Evolutionary conservation across 1,140 invertebrate species (phyloP).

Genomic region (Laodelphax striatellus): DNA sequence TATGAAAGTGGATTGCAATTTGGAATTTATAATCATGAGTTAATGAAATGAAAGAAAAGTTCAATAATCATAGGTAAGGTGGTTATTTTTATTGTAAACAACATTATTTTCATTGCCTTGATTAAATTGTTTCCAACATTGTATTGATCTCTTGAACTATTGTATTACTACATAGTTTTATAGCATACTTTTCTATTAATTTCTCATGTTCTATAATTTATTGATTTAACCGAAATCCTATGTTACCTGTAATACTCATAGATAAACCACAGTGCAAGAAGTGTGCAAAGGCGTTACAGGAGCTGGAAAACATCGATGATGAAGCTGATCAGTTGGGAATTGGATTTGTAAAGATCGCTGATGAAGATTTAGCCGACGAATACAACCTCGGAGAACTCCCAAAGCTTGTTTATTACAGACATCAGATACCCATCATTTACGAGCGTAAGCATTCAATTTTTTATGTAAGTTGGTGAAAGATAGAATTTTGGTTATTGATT

Average conservation of each 20-base stretch:
- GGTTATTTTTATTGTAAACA: no score
- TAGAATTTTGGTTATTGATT: constrained; percentile 1
- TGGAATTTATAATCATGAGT: no score
- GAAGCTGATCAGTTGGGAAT: constrained; percentile 91
- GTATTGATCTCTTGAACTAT: no score
- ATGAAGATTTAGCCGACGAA: constrained; percentile 81
- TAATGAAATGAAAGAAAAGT: no score
- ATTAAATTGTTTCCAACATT: no score
- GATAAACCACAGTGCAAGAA: constrained; percentile 89
- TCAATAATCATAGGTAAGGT: no score
- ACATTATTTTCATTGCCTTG: no score
- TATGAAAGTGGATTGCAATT: no score
- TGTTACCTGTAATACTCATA: constrained; percentile 30
- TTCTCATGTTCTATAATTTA: no score
- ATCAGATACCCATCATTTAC: constrained; percentile 89
- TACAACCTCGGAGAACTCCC: constrained; percentile 83
- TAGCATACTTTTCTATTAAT: no score
- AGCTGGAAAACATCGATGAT: constrained; percentile 89
- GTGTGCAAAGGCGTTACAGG: constrained; percentile 76
- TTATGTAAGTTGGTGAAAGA: constrained; percentile 17
- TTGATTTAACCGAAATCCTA: no score
- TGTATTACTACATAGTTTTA: no score
- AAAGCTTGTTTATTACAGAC: constrained; percentile 83
- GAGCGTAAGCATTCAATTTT: constrained; percentile 52
- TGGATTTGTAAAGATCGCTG: constrained; percentile 89